Percentiles rank a stretch among this genome's conserved stretches.
phyloP scores from a whole-genome alignment of 2,888 invertebrate genomes.

The Corbicula japonica region DNA sequence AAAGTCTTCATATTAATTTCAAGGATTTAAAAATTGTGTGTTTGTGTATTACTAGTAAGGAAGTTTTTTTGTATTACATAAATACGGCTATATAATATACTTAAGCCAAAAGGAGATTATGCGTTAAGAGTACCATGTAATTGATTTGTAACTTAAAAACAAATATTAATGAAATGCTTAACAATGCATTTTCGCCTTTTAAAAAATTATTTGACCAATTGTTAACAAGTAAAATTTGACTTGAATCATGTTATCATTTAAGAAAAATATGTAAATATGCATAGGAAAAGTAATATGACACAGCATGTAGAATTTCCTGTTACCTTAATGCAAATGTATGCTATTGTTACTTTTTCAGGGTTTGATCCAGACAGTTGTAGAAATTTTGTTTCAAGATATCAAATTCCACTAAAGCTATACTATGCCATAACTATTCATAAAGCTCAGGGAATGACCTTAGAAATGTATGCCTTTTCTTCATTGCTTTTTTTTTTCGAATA shows the following conservation, averaged over 20 bases:
- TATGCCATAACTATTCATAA: too few species aligned
- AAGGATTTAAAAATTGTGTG: constrained; percentile 6
- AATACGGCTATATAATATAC: constrained; percentile 15
- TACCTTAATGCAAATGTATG: constrained; percentile 13
- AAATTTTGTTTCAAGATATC: too few species aligned
- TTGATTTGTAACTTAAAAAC: constrained; percentile 11
- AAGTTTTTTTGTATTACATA: constrained; percentile 13
- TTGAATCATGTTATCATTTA: too few species aligned
- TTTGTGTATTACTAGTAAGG: constrained; percentile 4
- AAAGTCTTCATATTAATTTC: neutral
- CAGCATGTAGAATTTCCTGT: constrained; percentile 13
- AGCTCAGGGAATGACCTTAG: too few species aligned
- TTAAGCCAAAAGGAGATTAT: constrained; percentile 10
- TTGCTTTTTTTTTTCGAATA: too few species aligned
- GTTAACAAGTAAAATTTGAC: neutral
- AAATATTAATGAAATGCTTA: constrained; percentile 10
- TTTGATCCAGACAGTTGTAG: too few species aligned
- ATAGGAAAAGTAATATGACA: constrained; percentile 5
- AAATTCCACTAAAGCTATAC: too few species aligned
- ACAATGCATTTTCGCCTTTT: constrained; percentile 13
- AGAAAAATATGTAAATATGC: constrained; percentile 15
- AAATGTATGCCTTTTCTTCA: too few species aligned
- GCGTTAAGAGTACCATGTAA: constrained; percentile 13
- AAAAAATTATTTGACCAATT: constrained; percentile 13
- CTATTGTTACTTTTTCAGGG: constrained; percentile 14